Evolutionary conservation across 2,797 vertebrate species (phyloP), one percentile per base, ranked within the genome.

Genomic region (Petrocephalus sullivani): DNA sequence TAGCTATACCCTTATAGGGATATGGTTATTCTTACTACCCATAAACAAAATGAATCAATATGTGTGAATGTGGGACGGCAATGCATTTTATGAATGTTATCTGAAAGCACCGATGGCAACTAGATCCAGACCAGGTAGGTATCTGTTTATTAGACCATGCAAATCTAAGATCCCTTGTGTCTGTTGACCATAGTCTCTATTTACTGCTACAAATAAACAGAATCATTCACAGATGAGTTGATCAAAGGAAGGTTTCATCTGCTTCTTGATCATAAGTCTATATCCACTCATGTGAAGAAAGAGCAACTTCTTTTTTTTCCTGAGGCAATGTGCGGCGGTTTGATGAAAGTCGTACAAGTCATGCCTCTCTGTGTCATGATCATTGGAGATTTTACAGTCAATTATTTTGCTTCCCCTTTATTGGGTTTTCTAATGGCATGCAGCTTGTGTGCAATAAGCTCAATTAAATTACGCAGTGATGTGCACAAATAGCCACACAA

Each of bases 391-490:
- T 87, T 87, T 84, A 61, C 81, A 64, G 87, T 84, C 78, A 61
- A 88, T 88, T 84, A 84, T 61, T 82, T 88, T 88, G 57, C 41
- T 87, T 87, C 85, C 41, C 41, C 87, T 85, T 84, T 88, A 88
- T 84, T 88, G 87, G 81, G 81, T 84, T 88, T 88, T 46, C 78
- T 88, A 85, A 88, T 84, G 75, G 87, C 78, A 53, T 84, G 78
- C 78, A 85, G 87, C 78, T 85, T 64, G 37, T 88, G 75, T 88
- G 78, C 87, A 88, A 84, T 88, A 23, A 88, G 78, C 78, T 84
- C 87, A 88, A 85, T 88, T 88, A 84, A 85, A 78, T 88, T 85
- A 84, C 16, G 60, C 87, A 84, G 56, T 64, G 87, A 84, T 88
- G 78, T 88, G 87, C 87, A 85, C 54, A 84, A 85, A 88, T 23